phyloP scores from a whole-genome alignment of 64 coral and sea anemone species.

The Porites lutea region DNA sequence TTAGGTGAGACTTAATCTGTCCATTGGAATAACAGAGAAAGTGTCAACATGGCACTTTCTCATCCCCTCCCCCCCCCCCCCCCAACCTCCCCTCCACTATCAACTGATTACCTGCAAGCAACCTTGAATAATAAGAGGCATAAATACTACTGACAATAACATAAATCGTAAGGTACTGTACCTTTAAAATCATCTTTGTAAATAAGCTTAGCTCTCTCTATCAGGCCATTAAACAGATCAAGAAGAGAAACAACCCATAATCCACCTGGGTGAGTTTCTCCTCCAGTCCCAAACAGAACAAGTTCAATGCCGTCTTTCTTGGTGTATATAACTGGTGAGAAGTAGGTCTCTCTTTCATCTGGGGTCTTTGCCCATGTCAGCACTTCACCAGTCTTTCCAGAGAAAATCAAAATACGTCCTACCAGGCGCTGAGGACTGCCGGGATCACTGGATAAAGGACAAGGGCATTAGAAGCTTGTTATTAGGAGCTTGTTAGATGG shows the following conservation, averaged over 20 bases:
- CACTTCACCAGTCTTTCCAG: slow-evolving; percentile 90
- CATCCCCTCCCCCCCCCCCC: too few species aligned
- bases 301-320: slow-evolving; percentile 89
- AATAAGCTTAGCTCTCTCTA: slow-evolving; percentile 79
- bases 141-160: background rate
- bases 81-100: too few species aligned
- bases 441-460: slow-evolving; percentile 68
- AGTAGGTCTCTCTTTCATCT: slow-evolving; percentile 93
- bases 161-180: slow-evolving; percentile 4
- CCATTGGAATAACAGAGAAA: too few species aligned
- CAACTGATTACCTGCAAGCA: too few species aligned
- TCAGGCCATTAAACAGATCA: slow-evolving; percentile 83
- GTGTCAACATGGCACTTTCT: too few species aligned
- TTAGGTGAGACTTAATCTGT: too few species aligned
- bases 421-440: slow-evolving; percentile 80
- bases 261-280: slow-evolving; percentile 91
- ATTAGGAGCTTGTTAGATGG: too few species aligned
- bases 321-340: slow-evolving; percentile 90
- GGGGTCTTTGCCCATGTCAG: slow-evolving; percentile 87
- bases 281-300: slow-evolving; percentile 95
- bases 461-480: background rate
- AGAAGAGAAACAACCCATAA: slow-evolving; percentile 87
- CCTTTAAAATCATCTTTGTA: slow-evolving; percentile 98
- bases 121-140: too few species aligned
- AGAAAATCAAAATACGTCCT: slow-evolving; percentile 89